Base-by-base conservation (phyloP, 2,797 vertebrate genomes). In the Leptatherina wallacei region DNA sequence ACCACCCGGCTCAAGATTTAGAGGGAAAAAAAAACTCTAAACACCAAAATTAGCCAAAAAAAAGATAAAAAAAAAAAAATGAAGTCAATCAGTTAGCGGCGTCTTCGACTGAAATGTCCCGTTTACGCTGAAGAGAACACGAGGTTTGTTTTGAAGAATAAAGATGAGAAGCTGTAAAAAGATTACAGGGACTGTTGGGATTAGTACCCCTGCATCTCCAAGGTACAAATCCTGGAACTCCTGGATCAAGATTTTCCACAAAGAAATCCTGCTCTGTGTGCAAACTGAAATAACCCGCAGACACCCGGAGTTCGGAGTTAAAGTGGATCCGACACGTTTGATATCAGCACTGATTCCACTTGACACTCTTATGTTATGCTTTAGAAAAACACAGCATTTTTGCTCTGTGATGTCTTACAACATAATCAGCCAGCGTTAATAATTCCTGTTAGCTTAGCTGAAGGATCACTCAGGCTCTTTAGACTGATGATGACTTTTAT, bases 231-330 rank as follows among this genome's bases (percentile, higher is more conserved):
- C 80, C 83, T 1, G 58, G 36, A 65, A 61, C 61, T 38, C 64
- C 40, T 76, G 78, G 82, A 71, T 54, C 58, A 22, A 85, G 74
- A 69, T 73, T 80, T 68, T 20, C 58, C 56, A 59, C 52, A 16
- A 73, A 71, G 65, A 80, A 72, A 73, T 40, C 29, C 40, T 20
- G 72, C 54, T 64, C 24, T 4, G 3, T 1, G 42, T 49, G 71
- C 67, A 59, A 89, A 86, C 75, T 77, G 18, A 60, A 78, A 88
- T 36, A 77, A 86, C 73, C 35, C 1, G 32, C 75, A 62, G 81
- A 70, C 54, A 38, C 69, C 73, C 65, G 10, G 72, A 38, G 18
- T 27, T 13, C 13, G 49, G 3, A 51, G 8, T 11, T 10, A 4
- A 3, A 51, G 8, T 51, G 22, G 49, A 38, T 38, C 36, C 4